Base-by-base conservation (phyloP, 1,140 invertebrate species). In the Eriocheir sinensis region DNA sequence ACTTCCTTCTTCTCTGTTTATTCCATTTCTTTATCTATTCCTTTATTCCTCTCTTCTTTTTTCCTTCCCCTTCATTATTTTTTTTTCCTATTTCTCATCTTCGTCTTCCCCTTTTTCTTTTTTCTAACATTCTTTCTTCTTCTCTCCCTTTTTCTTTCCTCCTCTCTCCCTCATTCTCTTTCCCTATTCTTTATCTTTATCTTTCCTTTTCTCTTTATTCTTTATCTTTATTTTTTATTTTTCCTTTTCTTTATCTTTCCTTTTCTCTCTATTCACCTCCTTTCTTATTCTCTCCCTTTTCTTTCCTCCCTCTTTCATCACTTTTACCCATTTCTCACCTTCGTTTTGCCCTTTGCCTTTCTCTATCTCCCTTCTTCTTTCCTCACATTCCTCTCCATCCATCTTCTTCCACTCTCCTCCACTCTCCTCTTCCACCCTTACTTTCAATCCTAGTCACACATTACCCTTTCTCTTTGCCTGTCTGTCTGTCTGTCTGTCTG, bases 251-350 rank as follows among this genome's bases (percentile, higher is more conserved):
- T 1, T 53, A 0, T 41, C 38, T 32, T 3, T n/a, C 40, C 41
- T n/a, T 89, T 4, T 44, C 88, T 32, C 6, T 89, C 30, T n/a
- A 3, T 89, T 8, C 15, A 48, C 44, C 15, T 92, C 38, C 93
- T 34, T 81, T 93, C 38, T 3, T 27, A 36, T 27, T 12, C 17
- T 6, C 44, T 40, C 72, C n/a, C 91, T 79, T 32, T 48, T 72
- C 38, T 40, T 86, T 34, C 6, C 30, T 93, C 44, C 30, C 34
- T 88, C n/a, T 36, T 36, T 91, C 79, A 48, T 83, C 60, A 32
- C 72, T 81, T 60, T 53, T 85, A 27, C 34, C 15, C n/a, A 3
- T 60, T 53, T 2, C 48, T 32, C 48, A 15, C 34, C 88, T 53
- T 53, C 48, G 41, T 53, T 8, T 32, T 15, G 34, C 8, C 41